Conservation (phyloP, 2,113 vertebrate genomes). For the Varanus salvator region DNA sequence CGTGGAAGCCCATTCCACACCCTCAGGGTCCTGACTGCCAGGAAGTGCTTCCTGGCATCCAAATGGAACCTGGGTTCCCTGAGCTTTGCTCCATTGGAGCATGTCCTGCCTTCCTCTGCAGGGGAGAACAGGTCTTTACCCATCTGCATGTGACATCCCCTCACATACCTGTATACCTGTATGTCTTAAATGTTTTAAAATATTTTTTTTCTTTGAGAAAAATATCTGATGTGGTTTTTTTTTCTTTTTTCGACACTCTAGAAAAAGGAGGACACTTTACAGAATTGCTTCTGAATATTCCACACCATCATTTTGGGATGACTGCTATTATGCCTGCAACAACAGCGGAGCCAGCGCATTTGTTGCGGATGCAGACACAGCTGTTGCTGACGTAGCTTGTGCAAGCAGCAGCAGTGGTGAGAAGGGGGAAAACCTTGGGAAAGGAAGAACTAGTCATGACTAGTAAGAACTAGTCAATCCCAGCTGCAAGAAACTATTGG, state of each 20-base stretch:
- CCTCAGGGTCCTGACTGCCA: too few relatives aligned
- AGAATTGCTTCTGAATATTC: neutral
- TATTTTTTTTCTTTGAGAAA: neutral
- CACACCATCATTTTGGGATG: neutral
- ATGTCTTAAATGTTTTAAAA: neutral
- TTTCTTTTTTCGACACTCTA: neutral
- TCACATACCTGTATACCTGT: too few relatives aligned
- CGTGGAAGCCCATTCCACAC: too few relatives aligned
- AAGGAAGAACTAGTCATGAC: neutral
- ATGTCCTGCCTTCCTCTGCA: too few relatives aligned
- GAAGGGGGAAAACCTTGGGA: neutral
- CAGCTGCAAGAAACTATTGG: neutral
- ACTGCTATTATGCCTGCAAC: too few relatives aligned
- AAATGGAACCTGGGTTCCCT: too few relatives aligned
- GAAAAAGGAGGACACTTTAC: neutral
- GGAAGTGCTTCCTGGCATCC: too few relatives aligned
- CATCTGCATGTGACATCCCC: too few relatives aligned
- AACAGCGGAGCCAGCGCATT: neutral
- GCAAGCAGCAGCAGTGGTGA: neutral
- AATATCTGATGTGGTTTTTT: neutral
- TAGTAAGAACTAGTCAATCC: neutral
- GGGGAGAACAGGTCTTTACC: too few relatives aligned
- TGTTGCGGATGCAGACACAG: neutral
- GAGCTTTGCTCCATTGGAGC: too few relatives aligned
- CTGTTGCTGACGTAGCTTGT: too few relatives aligned